Evolutionary conservation across 2,113 vertebrate genomes (phyloP), one percentile per base, ranked within the genome.

Genomic region (Alces alces): DNA sequence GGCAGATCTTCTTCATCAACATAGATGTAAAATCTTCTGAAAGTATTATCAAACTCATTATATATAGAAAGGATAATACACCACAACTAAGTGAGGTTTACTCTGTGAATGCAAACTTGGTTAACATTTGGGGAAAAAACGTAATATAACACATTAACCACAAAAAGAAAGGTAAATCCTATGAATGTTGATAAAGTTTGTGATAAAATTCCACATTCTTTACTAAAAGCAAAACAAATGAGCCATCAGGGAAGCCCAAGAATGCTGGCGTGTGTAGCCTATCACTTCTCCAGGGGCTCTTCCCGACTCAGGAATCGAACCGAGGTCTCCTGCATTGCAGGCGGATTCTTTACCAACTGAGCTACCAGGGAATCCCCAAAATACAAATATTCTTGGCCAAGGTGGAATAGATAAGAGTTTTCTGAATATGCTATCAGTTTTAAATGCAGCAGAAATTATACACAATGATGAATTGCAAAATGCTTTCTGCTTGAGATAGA

Each of bases 271-370:
- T 39, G 21, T 23, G 66, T 23, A 73, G n/a, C 36, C 66, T 73
- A 12, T 73, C 36, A 19, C 19, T 73, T 73, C 66, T 39, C 66
- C 66, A 39, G 36, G 13, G 66, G 36, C 39, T 39, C n/a, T 39
- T 39, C 11, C 10, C 0, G 0, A 39, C 66, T 73, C 36, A 39
- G 66, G 66, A 73, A 3, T 73, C 2, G 0, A 73, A 39, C 66
- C 1, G 11, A 73, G 66, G 66, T 73, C 36, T 70, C 39, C 19
- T 39, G 19, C 66, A 39, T 0, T 73, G 36, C 21, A 13, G 66
- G 36, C 0, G 5, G 66, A 73, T 39, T 73, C 66, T 55, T 55
- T 13, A 73, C 36, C n/a, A 73, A 39, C 21, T 13, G 66, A 73
- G 36, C 66, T 39, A 73, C 10, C 66, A 73, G 19, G 19, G 66